Conservation (phyloP, 1,140 invertebrate species). For the Homalodisca vitripennis region DNA sequence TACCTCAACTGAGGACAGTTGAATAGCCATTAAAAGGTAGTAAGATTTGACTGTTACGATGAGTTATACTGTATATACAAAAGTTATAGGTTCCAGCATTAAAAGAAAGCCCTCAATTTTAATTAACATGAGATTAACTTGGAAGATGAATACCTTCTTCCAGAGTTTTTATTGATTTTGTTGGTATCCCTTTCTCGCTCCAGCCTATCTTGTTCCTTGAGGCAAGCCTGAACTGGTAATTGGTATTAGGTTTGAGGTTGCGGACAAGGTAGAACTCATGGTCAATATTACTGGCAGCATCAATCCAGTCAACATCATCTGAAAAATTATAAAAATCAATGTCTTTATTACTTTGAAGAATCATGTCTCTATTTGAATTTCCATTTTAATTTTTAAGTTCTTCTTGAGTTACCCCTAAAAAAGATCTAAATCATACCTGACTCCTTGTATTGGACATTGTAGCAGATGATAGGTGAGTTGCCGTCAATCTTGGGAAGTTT, state of each 20-base stretch:
- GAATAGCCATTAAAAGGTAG: too few relatives aligned
- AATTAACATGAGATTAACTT: too few relatives aligned
- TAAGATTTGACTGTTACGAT: too few relatives aligned
- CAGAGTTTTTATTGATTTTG: constrained; percentile 66
- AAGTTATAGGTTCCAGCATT: too few relatives aligned
- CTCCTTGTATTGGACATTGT: constrained; percentile 78
- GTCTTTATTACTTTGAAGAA: too few relatives aligned
- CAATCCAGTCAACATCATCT: constrained; percentile 82
- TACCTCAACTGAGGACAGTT: too few relatives aligned
- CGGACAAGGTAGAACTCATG: constrained; percentile 89
- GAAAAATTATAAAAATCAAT: constrained; percentile 27
- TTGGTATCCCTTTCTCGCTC: constrained; percentile 77
- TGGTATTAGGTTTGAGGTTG: constrained; percentile 71
- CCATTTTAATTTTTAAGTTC: too few relatives aligned
- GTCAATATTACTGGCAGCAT: constrained; percentile 83
- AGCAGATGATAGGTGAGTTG: constrained; percentile 79
- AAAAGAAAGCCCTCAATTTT: too few relatives aligned
- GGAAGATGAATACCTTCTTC: constrained; percentile 52
- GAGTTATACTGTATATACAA: too few relatives aligned
- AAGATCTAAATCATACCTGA: constrained; percentile 49
- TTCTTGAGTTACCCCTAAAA: too few relatives aligned
- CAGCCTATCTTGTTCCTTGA: constrained; percentile 93
- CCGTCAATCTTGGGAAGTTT: constrained; percentile 82
- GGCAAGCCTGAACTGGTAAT: constrained; percentile 86
- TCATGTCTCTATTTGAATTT: too few relatives aligned